phyloP scores from a whole-genome alignment of 30 jellyfish, hydroid and myxozoan species.

The Aurelia sp. region DNA sequence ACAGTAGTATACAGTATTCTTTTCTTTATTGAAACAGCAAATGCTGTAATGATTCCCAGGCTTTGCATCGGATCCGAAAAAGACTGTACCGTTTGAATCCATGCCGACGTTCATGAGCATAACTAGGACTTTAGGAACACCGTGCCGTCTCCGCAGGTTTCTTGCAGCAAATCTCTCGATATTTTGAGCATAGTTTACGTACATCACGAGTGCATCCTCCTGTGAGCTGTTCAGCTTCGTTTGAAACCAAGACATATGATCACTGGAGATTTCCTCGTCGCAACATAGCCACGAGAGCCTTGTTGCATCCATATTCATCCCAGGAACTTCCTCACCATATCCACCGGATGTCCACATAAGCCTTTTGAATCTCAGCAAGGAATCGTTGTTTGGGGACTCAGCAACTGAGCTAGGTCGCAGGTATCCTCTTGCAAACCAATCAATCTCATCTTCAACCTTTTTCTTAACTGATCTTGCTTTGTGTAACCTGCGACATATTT shows the following conservation, averaged over 20 bases:
- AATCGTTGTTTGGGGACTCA: not conserved
- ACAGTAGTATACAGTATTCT: not conserved
- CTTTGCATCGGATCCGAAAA: constrained; percentile 3
- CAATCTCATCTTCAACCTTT: constrained; percentile 13
- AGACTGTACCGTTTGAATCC: not conserved
- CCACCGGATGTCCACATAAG: not conserved
- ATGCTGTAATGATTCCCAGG: not conserved
- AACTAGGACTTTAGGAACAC: not conserved
- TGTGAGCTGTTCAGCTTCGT: constrained; percentile 4
- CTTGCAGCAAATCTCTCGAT: constrained; percentile 5
- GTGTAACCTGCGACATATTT: not conserved
- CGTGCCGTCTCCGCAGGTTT: not conserved
- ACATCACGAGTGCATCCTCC: not conserved
- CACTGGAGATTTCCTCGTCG: not conserved
- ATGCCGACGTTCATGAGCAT: not conserved
- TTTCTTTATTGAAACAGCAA: not conserved
- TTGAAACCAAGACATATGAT: not conserved
- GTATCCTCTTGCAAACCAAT: constrained; percentile 7
- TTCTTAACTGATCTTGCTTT: not conserved
- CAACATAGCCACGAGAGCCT: constrained; percentile 15
- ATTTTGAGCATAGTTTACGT: not conserved
- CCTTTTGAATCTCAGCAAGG: not conserved
- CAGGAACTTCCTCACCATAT: not conserved
- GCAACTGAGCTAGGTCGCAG: constrained; percentile 2
- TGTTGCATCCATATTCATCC: not conserved